These are phyloP conservation scores for Melinopterus prodromus DNA, from an alignment of 2,888 invertebrate genomes.

Conservation along the genomic window DNA sequence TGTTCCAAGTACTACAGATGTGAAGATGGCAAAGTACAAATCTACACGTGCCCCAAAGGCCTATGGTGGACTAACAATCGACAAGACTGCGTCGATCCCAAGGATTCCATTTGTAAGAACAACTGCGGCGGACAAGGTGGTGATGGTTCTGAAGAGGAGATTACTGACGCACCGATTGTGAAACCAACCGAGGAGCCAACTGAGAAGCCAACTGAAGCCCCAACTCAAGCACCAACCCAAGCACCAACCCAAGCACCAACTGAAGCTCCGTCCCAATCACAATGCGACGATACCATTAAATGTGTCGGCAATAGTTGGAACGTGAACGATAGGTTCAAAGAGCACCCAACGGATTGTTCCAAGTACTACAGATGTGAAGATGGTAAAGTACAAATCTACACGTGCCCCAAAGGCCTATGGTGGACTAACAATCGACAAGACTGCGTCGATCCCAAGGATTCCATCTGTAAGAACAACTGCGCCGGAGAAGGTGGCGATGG, in stretches of 20 bases:
- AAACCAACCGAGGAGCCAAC: background rate
- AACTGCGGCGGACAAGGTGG: slow-evolving; percentile 21
- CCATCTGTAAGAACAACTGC: slow-evolving; percentile 24
- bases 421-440: background rate
- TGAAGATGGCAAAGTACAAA: background rate
- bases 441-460: slow-evolving; percentile 39
- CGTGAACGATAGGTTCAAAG: background rate
- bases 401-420: background rate
- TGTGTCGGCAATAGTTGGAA: too few species aligned
- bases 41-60: background rate
- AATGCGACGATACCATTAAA: too few species aligned
- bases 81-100: slow-evolving; percentile 36
- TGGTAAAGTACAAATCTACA: background rate
- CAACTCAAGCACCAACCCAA: background rate
- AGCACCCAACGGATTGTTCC: background rate
- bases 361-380: background rate
- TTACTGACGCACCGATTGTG: background rate
- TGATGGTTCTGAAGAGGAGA: background rate
- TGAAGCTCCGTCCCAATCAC: background rate
- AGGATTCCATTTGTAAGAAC: slow-evolving; percentile 32
- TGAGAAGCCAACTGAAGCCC: background rate
- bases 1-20: background rate
- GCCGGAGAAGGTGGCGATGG: slow-evolving; percentile 23
- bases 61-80: background rate
- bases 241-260: background rate